Base-by-base conservation (phyloP, 53 echinoderm and acorn worm species). In the Hippasteria phrygiana region DNA sequence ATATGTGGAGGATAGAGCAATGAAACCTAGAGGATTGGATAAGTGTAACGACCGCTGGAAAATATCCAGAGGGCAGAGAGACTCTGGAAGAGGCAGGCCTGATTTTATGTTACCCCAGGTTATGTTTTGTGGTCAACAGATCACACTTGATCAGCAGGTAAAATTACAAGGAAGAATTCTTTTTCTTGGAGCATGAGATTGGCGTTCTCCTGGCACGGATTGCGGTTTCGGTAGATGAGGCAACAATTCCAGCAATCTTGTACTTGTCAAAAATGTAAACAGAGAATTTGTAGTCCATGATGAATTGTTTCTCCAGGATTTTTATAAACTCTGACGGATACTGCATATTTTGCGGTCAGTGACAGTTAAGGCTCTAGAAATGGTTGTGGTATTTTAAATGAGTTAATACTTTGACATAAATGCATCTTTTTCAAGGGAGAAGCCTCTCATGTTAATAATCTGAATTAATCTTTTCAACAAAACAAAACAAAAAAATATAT, bases 241-340 rank as follows among this genome's bases (percentile, higher is more conserved):
- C 43, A 73, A 42, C 14, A 6, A 73, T 75, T 2, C 31, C 33
- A 48, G 51, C 6, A 48, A 75, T 75, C 51, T 34, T 34, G 51
- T 75, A 12, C 75, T 75, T 50, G 75, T 34, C 75, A 75, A 18
- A 75, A 50, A 75, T 75, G 51, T 47, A 75, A 75, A 75, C 26
- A 75, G 75, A 75, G 51, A 75, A 50, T 75, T 75, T 72, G 73
- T 72, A 41, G 42, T 72, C 43, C 1, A 22, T 3, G 43, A 72
- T 42, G 43, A 42, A 14, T 43, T 40, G 20, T 33, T 67, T 67
- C 73, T 42, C 41, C 73, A 2, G 14, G 43, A 9, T 24, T 72
- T 5, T 72, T 6, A 42, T 41, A 12, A 3, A 22, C 43, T 39
- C n/a, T 5, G 40, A 18, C 38, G 13, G 20, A 40, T 17, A 18